phyloP scores from a whole-genome alignment of 2,888 invertebrate species.

The Andrena trimmerana region DNA sequence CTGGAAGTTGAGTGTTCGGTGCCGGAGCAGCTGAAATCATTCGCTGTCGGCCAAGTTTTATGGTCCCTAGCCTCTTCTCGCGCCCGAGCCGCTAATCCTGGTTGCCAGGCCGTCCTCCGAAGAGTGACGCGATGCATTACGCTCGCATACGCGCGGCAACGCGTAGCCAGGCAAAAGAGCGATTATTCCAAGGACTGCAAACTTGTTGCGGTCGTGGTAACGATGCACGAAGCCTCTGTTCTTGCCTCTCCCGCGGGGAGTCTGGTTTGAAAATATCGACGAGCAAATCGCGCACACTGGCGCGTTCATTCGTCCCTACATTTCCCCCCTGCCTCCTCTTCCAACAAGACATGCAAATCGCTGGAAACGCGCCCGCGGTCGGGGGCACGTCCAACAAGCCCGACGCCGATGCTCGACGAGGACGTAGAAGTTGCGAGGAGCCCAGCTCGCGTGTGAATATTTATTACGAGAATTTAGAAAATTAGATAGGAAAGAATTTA shows the following conservation, averaged over 20 bases:
- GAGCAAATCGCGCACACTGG: conserved; percentile 8
- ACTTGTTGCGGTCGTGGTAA: conserved; percentile 52
- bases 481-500: not conserved
- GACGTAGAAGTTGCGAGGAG: not conserved
- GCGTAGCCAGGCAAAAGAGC: conserved; percentile 54
- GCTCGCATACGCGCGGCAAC: conserved; percentile 56
- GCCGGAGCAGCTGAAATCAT: conserved; percentile 19
- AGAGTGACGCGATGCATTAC: conserved; percentile 65
- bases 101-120: conserved; percentile 46
- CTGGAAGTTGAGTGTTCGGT: not conserved
- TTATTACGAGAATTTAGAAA: conserved; percentile 19
- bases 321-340: not conserved
- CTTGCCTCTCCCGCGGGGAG: conserved; percentile 13
- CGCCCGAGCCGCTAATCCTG: conserved; percentile 44
- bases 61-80: conserved; percentile 27
- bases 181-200: conserved; percentile 64
- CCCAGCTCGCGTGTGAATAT: conserved; percentile 8
- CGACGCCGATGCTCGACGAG: not conserved
- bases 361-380: conserved; percentile 12
- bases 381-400: not conserved
- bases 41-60: conserved; percentile 14
- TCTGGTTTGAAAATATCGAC: conserved; percentile 32
- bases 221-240: conserved; percentile 34
- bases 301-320: conserved; percentile 1
- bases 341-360: not conserved